Evolutionary conservation across 2,888 invertebrate species (phyloP).

Genomic region (Eupithecia centaureata): DNA sequence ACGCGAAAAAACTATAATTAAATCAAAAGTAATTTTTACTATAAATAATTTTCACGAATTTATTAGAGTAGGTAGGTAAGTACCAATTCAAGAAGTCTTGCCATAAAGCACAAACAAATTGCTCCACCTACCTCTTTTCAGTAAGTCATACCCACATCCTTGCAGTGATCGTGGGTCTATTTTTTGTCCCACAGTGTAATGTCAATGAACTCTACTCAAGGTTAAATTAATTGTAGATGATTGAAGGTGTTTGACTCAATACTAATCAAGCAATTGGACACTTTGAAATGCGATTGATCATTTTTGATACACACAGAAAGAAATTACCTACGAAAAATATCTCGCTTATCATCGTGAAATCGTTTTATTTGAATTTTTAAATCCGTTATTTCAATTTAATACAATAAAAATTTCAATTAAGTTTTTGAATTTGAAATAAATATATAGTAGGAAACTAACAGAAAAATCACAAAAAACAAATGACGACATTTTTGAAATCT

Average conservation of each 20-base stretch:
- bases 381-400: not conserved
- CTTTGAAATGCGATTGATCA: not conserved
- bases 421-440: not conserved
- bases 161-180: constrained; percentile 39
- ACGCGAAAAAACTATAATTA: no score
- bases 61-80: not conserved
- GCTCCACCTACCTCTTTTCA: not conserved
- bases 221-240: constrained; percentile 62
- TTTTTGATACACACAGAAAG: not conserved
- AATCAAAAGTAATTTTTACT: no score
- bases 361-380: not conserved
- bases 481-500: not conserved
- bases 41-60: no score
- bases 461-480: not conserved
- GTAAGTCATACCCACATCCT: not conserved
- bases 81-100: not conserved
- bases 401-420: not conserved
- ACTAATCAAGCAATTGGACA: constrained; percentile 28
- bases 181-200: constrained; percentile 50
- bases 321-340: not conserved
- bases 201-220: constrained; percentile 65
- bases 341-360: no score
- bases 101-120: not conserved
- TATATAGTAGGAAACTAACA: not conserved
- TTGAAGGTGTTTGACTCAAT: constrained; percentile 32